Evolutionary conservation across 2,797 vertebrate genomes (phyloP), one percentile per base, ranked within the genome.

Genomic region (Leucoraja ocellata): DNA sequence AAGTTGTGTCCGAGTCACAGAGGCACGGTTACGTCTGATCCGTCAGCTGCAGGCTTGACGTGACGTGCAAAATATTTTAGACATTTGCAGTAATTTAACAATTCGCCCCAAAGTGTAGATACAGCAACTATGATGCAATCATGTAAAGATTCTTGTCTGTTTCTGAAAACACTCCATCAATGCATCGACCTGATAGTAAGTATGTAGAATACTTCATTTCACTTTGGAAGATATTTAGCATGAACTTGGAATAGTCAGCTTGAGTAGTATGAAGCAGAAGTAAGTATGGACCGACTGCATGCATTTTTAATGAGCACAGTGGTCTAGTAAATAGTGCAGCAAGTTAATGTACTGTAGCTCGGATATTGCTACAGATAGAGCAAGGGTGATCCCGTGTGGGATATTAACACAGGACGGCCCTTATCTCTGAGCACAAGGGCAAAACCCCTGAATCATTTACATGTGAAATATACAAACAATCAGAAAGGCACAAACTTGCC

Each of bases 391-490:
- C 39, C 71, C 39, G 18, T 63, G 65, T 92, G 39, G 71, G 73
- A 54, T 76, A 92, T 58, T 74, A 91, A 74, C 28, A 21, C 46
- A 92, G 71, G 46, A 54, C 58, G 90, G 58, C 5, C 71, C 39
- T 92, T 92, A 54, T n/a, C 71, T 76, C 8, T 16, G 4, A 28
- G 71, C 28, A 74, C 90, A 92, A 76, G 39, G 25, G 25, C 7
- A 54, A 23, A 92, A 92, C 25, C 16, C 76, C 39, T 91, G 36
- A 91, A 28, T 74, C 46, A 58, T 25, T 76, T 98, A 96, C 97
- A 97, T 94, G 97, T 98, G 97, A 97, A 97, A 97, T 98, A 97
- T 98, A 98, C 98, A 97, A 98, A 98, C 98, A 97, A 94, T 58
- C 76, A 86, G 81, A 91, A 93, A 78, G 0, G 2, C 8, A 88